These are phyloP conservation scores for Gerris lacustris DNA, from an alignment of 2,888 invertebrate genomes.

Conservation along the genomic window DNA sequence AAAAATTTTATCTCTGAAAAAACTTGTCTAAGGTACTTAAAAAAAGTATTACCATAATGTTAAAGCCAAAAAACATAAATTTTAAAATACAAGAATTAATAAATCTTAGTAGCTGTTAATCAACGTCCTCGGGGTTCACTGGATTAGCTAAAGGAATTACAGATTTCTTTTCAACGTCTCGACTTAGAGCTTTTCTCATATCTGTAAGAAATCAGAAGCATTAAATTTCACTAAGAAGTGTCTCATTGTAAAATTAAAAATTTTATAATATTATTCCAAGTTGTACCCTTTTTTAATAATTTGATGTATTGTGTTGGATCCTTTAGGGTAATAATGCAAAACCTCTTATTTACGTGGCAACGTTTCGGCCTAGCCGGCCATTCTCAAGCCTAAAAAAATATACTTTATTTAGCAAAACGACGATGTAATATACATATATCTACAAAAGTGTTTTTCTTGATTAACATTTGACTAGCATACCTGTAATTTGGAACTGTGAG, in stretches of 20 bases:
- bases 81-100: not conserved
- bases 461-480: no score
- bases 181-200: slow-evolving; percentile 94
- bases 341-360: no score
- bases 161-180: slow-evolving; percentile 82
- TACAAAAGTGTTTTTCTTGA: no score
- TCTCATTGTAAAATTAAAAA: slow-evolving; percentile 15
- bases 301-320: no score
- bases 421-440: no score
- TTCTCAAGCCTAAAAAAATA: no score
- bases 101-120: slow-evolving; percentile 38
- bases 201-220: slow-evolving; percentile 52
- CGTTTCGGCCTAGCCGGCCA: no score
- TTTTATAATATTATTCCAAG: not conserved
- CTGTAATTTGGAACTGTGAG: no score
- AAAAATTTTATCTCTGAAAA: not conserved
- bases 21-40: not conserved
- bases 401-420: no score
- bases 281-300: no score
- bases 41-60: not conserved
- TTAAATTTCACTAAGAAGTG: slow-evolving; percentile 22
- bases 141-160: slow-evolving; percentile 88
- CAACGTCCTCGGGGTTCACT: slow-evolving; percentile 88
- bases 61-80: not conserved
- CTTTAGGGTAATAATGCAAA: no score